Evolutionary conservation across 2,888 invertebrate genomes (phyloP).

Genomic region (Cephus pulcher): DNA sequence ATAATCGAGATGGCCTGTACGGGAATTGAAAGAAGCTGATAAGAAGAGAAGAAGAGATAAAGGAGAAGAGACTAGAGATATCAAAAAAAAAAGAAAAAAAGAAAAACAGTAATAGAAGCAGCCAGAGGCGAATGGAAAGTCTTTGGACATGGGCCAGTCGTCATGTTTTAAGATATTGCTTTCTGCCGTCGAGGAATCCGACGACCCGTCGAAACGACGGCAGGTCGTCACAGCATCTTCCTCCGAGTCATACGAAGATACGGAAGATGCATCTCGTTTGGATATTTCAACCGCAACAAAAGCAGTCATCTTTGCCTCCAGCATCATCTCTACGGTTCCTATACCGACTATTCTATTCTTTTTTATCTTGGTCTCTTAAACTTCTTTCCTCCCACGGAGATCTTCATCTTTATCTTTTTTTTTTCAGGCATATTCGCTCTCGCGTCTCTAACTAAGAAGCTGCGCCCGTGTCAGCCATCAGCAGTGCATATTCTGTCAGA

Average conservation of each 20-base stretch:
- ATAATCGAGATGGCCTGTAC: too few species aligned
- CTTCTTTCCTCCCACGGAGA: too few species aligned
- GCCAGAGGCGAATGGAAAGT: background rate
- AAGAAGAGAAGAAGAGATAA: slow-evolving; percentile 12
- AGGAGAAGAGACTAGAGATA: slow-evolving; percentile 22
- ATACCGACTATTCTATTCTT: slow-evolving; percentile 11
- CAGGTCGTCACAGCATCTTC: slow-evolving; percentile 10
- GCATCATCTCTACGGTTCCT: slow-evolving; percentile 23
- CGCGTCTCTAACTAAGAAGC: background rate
- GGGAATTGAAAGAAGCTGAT: slow-evolving; percentile 31
- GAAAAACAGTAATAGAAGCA: slow-evolving; percentile 26
- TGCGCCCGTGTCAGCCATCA: background rate
- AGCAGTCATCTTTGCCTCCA: slow-evolving; percentile 22
- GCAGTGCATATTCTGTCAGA: background rate
- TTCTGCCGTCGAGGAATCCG: slow-evolving; percentile 30
- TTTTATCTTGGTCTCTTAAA: too few species aligned
- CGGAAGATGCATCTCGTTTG: slow-evolving; percentile 34
- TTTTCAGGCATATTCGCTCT: too few species aligned
- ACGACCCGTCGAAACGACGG: slow-evolving; percentile 11
- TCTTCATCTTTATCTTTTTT: too few species aligned
- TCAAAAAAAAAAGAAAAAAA: slow-evolving; percentile 20
- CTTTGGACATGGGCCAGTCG: slow-evolving; percentile 56
- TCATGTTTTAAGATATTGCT: slow-evolving; percentile 62
- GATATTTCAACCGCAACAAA: slow-evolving; percentile 42
- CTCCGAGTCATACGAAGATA: slow-evolving; percentile 6